A percentile compares a stretch with the other conserved stretches of the same genome.
Conservation (phyloP, 2,797 vertebrate species). For the Cottoperca gobio region DNA sequence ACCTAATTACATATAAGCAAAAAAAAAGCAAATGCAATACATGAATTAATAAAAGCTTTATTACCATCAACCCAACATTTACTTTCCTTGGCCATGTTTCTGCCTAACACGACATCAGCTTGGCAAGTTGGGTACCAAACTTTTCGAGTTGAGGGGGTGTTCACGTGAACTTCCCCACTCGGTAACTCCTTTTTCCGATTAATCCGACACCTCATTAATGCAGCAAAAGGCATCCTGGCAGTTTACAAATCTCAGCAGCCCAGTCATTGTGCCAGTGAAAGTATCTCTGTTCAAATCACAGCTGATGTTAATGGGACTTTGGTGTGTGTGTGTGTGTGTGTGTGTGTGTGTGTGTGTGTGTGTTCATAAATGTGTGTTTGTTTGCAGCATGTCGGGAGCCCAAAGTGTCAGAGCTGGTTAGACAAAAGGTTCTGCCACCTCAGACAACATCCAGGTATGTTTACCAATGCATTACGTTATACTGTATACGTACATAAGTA, state of each 20-base stretch:
- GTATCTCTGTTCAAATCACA: slow-evolving; percentile 8
- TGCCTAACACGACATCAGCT: too few relatives aligned
- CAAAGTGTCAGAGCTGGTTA: slow-evolving; percentile 96
- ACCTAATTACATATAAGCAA: too few relatives aligned
- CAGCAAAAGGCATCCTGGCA: neutral
- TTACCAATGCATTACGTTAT: neutral
- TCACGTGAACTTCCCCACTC: too few relatives aligned
- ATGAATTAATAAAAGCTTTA: too few relatives aligned
- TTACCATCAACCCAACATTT: too few relatives aligned
- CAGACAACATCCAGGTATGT: slow-evolving; percentile 90
- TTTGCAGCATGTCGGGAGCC: slow-evolving; percentile 94
- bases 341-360: slow-evolving; percentile 23
- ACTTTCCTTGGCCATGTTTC: too few relatives aligned
- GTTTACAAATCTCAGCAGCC: slow-evolving; percentile 1
- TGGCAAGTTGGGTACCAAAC: too few relatives aligned
- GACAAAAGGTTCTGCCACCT: slow-evolving; percentile 90
- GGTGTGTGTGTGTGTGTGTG: too few relatives aligned
- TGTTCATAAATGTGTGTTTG: slow-evolving; percentile 30
- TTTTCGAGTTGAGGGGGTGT: too few relatives aligned
- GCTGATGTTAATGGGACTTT: slow-evolving; percentile 8
- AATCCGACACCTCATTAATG: too few relatives aligned
- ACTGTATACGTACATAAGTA: neutral
- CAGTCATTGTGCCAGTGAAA: neutral
- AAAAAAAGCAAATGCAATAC: too few relatives aligned
- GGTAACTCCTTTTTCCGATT: too few relatives aligned